Evolutionary conservation across 2,888 invertebrate species (phyloP).

Genomic region (Tipula unca): DNA sequence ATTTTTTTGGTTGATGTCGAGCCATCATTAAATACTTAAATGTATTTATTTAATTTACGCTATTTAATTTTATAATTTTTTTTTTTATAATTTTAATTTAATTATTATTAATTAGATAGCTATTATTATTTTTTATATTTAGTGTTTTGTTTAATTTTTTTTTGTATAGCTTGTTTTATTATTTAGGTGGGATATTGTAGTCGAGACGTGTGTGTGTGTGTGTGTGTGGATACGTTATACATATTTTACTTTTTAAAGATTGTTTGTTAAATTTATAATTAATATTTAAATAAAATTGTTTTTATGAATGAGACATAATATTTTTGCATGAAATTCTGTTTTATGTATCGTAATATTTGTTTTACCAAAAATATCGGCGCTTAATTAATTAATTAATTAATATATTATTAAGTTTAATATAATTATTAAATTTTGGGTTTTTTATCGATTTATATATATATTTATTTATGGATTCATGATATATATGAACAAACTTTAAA

Average conservation of each 20-base stretch:
- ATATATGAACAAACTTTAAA: not conserved
- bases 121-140: not conserved
- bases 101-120: not conserved
- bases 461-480: not conserved
- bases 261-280: not conserved
- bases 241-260: not conserved
- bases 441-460: too few relatives aligned
- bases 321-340: too few relatives aligned
- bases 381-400: not conserved
- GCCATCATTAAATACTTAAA: not conserved
- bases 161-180: not conserved
- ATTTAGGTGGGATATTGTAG: not conserved
- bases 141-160: not conserved
- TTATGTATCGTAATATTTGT: not conserved
- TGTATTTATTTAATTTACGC: not conserved
- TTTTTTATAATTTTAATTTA: not conserved
- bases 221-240: not conserved
- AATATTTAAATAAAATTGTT: too few relatives aligned
- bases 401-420: not conserved
- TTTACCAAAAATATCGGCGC: not conserved
- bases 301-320: too few relatives aligned
- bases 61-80: not conserved
- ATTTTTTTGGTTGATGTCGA: not conserved
- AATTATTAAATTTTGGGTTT: not conserved
- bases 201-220: constrained; percentile 1